Evolutionary conservation across 2,113 vertebrate genomes (phyloP).

Genomic region (Alligator sinensis): DNA sequence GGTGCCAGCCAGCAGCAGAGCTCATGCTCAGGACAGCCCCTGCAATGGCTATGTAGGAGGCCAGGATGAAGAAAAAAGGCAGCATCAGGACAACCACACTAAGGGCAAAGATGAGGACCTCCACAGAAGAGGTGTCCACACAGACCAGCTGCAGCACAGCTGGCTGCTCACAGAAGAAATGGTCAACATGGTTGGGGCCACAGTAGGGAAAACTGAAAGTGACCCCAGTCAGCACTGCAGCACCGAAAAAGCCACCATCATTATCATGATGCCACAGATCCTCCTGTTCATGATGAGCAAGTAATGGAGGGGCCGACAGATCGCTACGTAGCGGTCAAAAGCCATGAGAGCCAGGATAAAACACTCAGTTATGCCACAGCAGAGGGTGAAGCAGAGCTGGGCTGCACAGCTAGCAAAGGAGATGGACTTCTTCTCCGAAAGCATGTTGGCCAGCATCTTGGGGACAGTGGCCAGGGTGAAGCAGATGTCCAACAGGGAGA

Average conservation of each 20-base stretch:
- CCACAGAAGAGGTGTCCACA: neutral
- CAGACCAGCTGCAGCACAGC: constrained; percentile 25
- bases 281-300: constrained; percentile 29
- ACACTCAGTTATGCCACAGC: constrained; percentile 42
- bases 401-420: constrained; percentile 5
- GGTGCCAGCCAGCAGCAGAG: too few species aligned
- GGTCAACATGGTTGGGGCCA: neutral
- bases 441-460: constrained; percentile 12
- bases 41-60: neutral
- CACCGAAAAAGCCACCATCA: too few species aligned
- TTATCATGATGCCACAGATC: neutral
- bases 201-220: neutral
- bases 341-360: constrained; percentile 62
- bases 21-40: too few species aligned
- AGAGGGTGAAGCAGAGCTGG: constrained; percentile 59
- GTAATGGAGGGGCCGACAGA: constrained; percentile 59
- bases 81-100: neutral
- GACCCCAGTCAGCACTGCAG: neutral
- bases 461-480: constrained; percentile 47
- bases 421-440: neutral
- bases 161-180: constrained; percentile 26
- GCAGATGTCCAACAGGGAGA: constrained; percentile 56
- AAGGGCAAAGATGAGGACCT: neutral
- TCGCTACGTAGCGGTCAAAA: neutral
- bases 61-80: neutral